phyloP scores from a whole-genome alignment of 1,140 invertebrate genomes.

The Conus betulinus region DNA sequence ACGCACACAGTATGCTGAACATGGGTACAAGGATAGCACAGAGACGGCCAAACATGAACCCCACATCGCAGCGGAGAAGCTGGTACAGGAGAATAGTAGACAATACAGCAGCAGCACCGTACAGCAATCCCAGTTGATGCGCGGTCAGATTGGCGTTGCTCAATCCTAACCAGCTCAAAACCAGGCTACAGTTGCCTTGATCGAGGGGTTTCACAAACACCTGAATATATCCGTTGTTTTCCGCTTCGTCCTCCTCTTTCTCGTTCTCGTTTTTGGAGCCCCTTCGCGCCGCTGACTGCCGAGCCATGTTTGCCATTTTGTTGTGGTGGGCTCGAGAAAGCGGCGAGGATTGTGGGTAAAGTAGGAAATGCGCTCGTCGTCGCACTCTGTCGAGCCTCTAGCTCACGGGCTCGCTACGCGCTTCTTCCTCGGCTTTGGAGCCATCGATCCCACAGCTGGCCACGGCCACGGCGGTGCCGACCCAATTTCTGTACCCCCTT shows the following conservation, averaged over 20 bases:
- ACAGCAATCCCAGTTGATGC: constrained; percentile 65
- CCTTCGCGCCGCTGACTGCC: constrained; percentile 60
- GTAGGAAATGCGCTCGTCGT: constrained; percentile 25
- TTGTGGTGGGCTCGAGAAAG: constrained; percentile 24
- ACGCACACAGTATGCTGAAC: constrained; percentile 72
- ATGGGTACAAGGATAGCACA: constrained; percentile 72
- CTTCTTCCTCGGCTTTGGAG: background rate
- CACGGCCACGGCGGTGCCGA: background rate
- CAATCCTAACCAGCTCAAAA: constrained; percentile 68
- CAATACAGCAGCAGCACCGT: constrained; percentile 59
- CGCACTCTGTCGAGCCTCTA: background rate
- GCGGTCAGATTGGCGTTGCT: constrained; percentile 57
- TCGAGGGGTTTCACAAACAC: constrained; percentile 71
- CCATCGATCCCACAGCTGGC: background rate
- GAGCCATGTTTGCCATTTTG: constrained; percentile 67
- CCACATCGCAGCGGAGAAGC: constrained; percentile 68
- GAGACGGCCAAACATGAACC: constrained; percentile 67
- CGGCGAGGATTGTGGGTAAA: constrained; percentile 46
- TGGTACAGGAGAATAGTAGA: constrained; percentile 64
- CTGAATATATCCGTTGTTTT: constrained; percentile 73
- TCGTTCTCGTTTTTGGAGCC: constrained; percentile 70
- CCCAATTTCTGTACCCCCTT: background rate
- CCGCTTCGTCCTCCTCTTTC: constrained; percentile 69
- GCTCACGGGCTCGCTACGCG: background rate
- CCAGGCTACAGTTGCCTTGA: constrained; percentile 64